Evolutionary conservation across 2,888 invertebrate genomes (phyloP), one percentile per base, ranked within the genome.

Genomic region (Phyllotreta cruciferae): DNA sequence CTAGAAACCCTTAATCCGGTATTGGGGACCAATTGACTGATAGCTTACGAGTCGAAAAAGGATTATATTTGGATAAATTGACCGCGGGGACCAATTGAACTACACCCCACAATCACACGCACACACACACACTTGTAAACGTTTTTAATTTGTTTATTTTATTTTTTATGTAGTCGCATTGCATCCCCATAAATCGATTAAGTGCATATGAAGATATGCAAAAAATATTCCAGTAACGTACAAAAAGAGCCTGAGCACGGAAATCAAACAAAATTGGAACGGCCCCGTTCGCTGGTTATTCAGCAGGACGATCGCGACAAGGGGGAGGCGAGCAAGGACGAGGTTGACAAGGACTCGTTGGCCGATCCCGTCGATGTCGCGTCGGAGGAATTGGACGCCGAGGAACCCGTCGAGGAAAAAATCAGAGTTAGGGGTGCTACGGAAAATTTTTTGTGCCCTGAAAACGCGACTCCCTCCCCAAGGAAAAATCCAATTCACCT

Each of bases 251-350:
- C 41, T 11, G 56, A 62, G 9, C 13, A 6, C 6, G n/a, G 7
- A 5, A 64, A 38, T 45, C 36, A 57, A 53, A 76, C 77, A 63
- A 80, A 80, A 77, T 74, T 80, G 67, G 80, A 80, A 71, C 82
- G 82, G 74, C 83, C 83, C 73, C 82, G 81, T 77, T 83, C 84
- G 76, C 82, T 85, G 75, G 82, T 83, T 75, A 82, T 81, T 74
- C 81, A 80, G 79, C 81, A 81, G 76, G 82, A 79, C 77, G 81
- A 81, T 75, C 63, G 68, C 70, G 67, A 58, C 52, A 69, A 72
- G 62, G 70, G 69, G 45, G 69, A 71, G 60, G 50, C 62, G 7
- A 63, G 60, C n/a, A 62, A 64, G 54, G 60, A 62, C 13, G 62
- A 60, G 6, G n/a, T 60, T n/a, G 68, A 64, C 36, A 60, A 64